Conservation (phyloP, 2,888 invertebrate species). For the Drosophila subquinaria region DNA sequence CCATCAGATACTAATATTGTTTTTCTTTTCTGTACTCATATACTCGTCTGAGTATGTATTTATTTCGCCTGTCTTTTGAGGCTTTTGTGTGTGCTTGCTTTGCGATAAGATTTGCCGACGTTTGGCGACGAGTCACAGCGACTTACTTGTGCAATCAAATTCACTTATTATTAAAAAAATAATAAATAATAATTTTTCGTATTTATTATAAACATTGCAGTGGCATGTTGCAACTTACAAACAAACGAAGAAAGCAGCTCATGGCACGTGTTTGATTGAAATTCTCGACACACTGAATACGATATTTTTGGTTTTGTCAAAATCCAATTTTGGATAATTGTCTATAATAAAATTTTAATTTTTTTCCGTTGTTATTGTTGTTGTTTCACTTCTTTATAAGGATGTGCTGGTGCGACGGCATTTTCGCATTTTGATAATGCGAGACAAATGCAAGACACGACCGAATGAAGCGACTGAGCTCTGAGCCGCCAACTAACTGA, state of each 20-base stretch:
- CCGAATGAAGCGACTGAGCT: constrained; percentile 34
- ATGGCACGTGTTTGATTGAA: constrained; percentile 59
- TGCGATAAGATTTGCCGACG: constrained; percentile 52
- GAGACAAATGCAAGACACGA: constrained; percentile 35
- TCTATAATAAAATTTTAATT: constrained; percentile 50
- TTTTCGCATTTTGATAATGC: constrained; percentile 49
- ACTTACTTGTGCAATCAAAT: constrained; percentile 21
- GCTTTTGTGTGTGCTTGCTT: constrained; percentile 39
- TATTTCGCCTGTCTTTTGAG: constrained; percentile 11
- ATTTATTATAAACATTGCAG: constrained; percentile 11
- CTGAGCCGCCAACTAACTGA: constrained; percentile 35
- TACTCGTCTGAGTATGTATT: not conserved
- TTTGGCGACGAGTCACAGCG: constrained; percentile 42
- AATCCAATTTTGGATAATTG: constrained; percentile 40
- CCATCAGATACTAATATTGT: not conserved
- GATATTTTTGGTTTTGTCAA: constrained; percentile 15
- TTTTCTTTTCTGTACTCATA: not conserved
- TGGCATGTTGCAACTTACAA: constrained; percentile 64
- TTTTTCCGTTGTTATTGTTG: constrained; percentile 11
- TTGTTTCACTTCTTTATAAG: constrained; percentile 58
- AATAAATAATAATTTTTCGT: not conserved
- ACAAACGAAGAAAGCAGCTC: constrained; percentile 75
- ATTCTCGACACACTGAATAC: constrained; percentile 38
- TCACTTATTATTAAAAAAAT: constrained; percentile 10
- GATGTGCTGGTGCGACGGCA: constrained; percentile 34